Percentiles rank a stretch among this genome's conserved stretches.
These are phyloP conservation scores for Paratilapia polleni DNA, from an alignment of 2,113 vertebrate species.

Conservation along the genomic window DNA sequence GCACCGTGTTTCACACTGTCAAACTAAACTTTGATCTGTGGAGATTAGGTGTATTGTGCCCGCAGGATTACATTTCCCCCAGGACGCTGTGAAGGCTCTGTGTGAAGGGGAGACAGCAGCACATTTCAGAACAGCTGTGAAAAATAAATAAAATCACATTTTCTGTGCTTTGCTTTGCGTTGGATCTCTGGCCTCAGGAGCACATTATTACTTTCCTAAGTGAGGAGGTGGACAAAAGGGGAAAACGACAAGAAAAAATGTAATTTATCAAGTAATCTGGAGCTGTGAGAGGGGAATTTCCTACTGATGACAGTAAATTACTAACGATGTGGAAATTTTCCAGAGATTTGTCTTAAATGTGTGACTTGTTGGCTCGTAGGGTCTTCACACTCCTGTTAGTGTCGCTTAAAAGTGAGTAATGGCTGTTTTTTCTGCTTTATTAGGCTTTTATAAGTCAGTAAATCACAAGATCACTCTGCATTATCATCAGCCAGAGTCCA, in stretches of 20 bases:
- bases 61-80: conserved; percentile 59
- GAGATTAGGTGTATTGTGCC: conserved; percentile 63
- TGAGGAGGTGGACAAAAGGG: background rate
- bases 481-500: conserved; percentile 31
- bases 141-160: conserved; percentile 47
- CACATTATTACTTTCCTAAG: background rate
- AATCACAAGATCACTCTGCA: conserved; percentile 23
- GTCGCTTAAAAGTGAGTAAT: conserved; percentile 27
- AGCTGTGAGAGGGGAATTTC: background rate
- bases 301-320: background rate
- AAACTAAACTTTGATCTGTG: conserved; percentile 38
- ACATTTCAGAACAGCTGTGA: conserved; percentile 20
- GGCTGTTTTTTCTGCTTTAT: conserved; percentile 29
- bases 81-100: conserved; percentile 38
- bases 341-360: background rate
- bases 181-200: background rate
- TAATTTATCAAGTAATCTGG: background rate
- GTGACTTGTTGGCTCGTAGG: background rate
- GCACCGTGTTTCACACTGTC: conserved; percentile 62
- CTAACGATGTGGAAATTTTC: conserved; percentile 38
- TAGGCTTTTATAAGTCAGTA: conserved; percentile 10
- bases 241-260: background rate
- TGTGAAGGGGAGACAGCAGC: conserved; percentile 47
- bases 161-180: conserved; percentile 22
- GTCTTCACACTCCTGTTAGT: background rate